A percentile compares a stretch with the other conserved stretches of the same genome.
These are phyloP conservation scores for Eristalis pertinax DNA, from an alignment of 2,888 invertebrate genomes.

Conservation along the genomic window DNA sequence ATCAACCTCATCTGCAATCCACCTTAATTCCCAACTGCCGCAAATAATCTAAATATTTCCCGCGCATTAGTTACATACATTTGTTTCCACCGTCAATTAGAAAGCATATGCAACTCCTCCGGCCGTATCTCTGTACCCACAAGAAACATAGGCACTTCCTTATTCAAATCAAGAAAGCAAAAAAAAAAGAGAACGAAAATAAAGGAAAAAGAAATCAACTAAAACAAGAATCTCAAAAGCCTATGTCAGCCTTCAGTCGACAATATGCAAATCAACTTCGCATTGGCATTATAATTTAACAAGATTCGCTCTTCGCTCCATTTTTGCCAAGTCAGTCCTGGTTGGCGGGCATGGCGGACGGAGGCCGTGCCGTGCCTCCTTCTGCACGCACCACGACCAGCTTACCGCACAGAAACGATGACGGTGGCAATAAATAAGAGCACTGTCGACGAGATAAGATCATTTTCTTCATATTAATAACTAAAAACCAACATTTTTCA, in stretches of 20 bases:
- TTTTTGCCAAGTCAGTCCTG: slow-evolving; percentile 16
- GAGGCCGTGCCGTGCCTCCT: slow-evolving; percentile 4
- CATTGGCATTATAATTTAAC: slow-evolving; percentile 19
- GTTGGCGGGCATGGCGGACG: neutral
- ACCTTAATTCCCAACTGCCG: neutral
- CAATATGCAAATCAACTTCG: slow-evolving; percentile 54
- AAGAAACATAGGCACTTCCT: neutral
- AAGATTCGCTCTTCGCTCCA: slow-evolving; percentile 10
- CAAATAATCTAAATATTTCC: neutral
- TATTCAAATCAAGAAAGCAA: neutral
- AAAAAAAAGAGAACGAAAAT: neutral
- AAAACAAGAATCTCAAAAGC: slow-evolving; percentile 33
- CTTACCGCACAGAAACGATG: slow-evolving; percentile 18
- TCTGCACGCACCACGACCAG: slow-evolving; percentile 1
- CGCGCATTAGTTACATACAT: neutral
- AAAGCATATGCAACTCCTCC: neutral
- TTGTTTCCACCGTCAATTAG: neutral
- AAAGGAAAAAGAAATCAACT: slow-evolving; percentile 11
- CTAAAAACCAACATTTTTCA: slow-evolving; percentile 72
- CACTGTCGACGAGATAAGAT: slow-evolving; percentile 62
- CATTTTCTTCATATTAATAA: slow-evolving; percentile 71
- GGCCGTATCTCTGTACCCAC: neutral
- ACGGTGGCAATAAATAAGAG: slow-evolving; percentile 67
- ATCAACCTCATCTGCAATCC: neutral
- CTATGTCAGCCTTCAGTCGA: slow-evolving; percentile 37